Evolutionary conservation across 2,888 invertebrate genomes (phyloP).

Genomic region (Sphinx pinastri): DNA sequence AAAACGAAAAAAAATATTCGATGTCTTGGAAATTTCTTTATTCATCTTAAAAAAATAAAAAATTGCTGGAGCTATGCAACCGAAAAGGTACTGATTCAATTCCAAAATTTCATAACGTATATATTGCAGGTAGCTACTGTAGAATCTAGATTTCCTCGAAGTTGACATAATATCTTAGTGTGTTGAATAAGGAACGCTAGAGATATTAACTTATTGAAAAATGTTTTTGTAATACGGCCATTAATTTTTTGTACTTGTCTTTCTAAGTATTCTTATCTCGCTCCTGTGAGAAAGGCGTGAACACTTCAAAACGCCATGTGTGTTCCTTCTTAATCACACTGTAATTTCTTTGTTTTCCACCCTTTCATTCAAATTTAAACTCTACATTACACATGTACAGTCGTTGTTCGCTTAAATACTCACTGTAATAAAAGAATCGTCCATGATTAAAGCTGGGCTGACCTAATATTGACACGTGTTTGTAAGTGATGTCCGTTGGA

Average conservation of each 20-base stretch:
- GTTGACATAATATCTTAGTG: too few relatives aligned
- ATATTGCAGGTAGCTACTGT: too few relatives aligned
- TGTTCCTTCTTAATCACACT: conserved; percentile 35
- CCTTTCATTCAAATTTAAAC: not conserved
- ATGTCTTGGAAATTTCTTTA: too few relatives aligned
- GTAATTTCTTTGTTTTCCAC: conserved; percentile 20
- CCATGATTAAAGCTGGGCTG: conserved; percentile 29
- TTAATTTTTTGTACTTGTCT: not conserved
- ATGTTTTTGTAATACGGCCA: too few relatives aligned
- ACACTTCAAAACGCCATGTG: conserved; percentile 42
- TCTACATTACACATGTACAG: not conserved
- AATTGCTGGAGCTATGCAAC: too few relatives aligned
- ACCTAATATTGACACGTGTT: conserved; percentile 50
- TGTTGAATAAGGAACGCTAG: too few relatives aligned
- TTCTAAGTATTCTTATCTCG: conserved; percentile 11
- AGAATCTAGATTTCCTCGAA: too few relatives aligned
- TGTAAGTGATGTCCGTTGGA: conserved; percentile 35
- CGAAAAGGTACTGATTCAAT: too few relatives aligned
- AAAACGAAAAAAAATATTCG: too few relatives aligned
- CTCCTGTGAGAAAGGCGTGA: conserved; percentile 21
- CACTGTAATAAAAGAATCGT: conserved; percentile 17
- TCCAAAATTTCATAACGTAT: too few relatives aligned
- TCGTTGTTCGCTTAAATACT: not conserved
- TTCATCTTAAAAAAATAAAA: too few relatives aligned
- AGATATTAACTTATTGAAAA: too few relatives aligned